Conservation (phyloP, 1,140 invertebrate species). For the Idris sp. region DNA sequence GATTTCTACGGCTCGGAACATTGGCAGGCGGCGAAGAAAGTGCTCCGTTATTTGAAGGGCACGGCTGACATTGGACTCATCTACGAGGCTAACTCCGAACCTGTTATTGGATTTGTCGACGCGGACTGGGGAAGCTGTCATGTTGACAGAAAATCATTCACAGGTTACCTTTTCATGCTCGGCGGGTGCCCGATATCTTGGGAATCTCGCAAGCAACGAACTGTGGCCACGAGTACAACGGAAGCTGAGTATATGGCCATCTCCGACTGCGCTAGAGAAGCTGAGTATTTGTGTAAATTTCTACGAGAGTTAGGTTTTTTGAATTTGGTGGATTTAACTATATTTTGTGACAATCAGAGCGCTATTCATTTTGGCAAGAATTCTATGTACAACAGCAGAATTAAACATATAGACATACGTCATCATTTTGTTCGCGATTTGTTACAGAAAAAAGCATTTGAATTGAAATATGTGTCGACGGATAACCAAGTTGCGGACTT, state of each 20-base stretch:
- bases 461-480: constrained; percentile 6
- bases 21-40: constrained; percentile 65
- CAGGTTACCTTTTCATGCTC: constrained; percentile 7
- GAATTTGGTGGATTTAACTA: constrained; percentile 6
- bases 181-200: constrained; percentile 5
- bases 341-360: constrained; percentile 70
- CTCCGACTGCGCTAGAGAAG: constrained; percentile 40
- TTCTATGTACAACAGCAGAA: constrained; percentile 68
- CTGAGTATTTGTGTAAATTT: constrained; percentile 43
- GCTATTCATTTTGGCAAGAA: constrained; percentile 72
- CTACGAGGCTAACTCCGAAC: neutral
- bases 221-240: neutral
- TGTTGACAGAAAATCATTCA: constrained; percentile 1
- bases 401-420: constrained; percentile 65
- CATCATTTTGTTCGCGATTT: constrained; percentile 66
- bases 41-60: constrained; percentile 67
- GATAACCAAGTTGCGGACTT: constrained; percentile 10
- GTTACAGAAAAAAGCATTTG: constrained; percentile 11
- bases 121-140: constrained; percentile 12
- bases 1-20: constrained; percentile 51
- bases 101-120: constrained; percentile 6
- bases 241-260: constrained; percentile 23
- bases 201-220: constrained; percentile 12
- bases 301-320: constrained; percentile 34
- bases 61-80: neutral